These are phyloP conservation scores for Anniella stebbinsi DNA, from an alignment of 2,797 vertebrate genomes.

Conservation along the genomic window DNA sequence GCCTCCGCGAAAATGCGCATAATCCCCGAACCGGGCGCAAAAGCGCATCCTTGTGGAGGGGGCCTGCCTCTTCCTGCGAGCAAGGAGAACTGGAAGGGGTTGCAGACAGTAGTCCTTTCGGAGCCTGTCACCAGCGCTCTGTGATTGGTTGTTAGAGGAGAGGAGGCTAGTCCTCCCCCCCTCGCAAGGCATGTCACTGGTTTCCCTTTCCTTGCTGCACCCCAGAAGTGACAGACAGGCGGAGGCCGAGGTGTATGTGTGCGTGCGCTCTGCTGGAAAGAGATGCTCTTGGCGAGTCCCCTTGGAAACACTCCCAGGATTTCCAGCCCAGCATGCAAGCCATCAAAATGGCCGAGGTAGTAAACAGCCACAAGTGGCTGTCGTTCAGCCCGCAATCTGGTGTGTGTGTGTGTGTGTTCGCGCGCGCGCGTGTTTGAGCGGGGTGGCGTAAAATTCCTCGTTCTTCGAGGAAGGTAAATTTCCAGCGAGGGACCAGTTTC, in stretches of 20 bases:
- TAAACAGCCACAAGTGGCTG: conserved; percentile 43
- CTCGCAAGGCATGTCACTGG: background rate
- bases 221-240: conserved; percentile 23
- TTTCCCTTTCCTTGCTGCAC: conserved; percentile 7
- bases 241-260: background rate
- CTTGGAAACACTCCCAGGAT: conserved; percentile 29
- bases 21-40: too few relatives aligned
- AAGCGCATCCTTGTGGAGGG: too few relatives aligned
- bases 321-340: conserved; percentile 33
- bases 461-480: background rate
- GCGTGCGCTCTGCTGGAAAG: background rate
- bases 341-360: conserved; percentile 66
- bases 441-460: background rate
- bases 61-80: conserved; percentile 40
- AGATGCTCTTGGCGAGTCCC: background rate
- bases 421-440: conserved; percentile 5
- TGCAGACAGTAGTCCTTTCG: conserved; percentile 67
- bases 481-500: background rate
- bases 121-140: background rate
- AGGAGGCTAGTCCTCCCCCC: background rate
- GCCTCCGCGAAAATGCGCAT: too few relatives aligned
- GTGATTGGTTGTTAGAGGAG: conserved; percentile 25
- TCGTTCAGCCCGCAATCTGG: background rate
- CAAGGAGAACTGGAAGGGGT: conserved; percentile 32
- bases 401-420: background rate